A percentile compares a stretch with the other conserved stretches of the same genome.
Conservation (phyloP, 2,113 vertebrate species). For the Cygnus buccinator region DNA sequence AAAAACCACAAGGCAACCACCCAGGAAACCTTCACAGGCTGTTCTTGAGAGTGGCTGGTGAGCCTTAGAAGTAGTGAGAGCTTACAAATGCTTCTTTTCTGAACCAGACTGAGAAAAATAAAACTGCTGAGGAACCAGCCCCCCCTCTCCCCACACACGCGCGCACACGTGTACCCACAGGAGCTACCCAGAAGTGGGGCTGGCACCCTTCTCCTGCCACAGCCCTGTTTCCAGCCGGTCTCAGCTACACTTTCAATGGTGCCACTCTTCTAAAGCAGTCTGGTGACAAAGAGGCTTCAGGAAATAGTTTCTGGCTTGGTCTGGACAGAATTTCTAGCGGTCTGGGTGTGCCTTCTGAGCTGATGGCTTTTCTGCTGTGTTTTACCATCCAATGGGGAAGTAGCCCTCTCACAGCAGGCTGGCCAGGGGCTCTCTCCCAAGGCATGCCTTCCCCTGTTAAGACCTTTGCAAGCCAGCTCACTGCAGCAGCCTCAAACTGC, state of each 20-base stretch:
- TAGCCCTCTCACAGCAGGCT: neutral
- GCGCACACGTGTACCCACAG: neutral
- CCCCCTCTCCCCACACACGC: neutral
- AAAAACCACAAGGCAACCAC: conserved; percentile 1
- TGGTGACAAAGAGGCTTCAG: neutral
- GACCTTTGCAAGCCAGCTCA: neutral
- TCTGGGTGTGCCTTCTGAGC: neutral
- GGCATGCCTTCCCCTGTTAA: neutral
- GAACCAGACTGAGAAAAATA: neutral
- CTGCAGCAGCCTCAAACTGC: neutral
- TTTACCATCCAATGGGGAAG: neutral
- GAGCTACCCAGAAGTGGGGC: neutral
- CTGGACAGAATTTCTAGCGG: neutral
- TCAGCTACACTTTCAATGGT: neutral
- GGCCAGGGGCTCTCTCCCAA: neutral
- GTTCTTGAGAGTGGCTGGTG: neutral
- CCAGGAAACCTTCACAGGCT: neutral
- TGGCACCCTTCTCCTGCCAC: neutral
- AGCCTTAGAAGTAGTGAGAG: neutral
- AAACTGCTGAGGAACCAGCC: neutral
- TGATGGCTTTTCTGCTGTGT: neutral
- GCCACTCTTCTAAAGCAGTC: neutral
- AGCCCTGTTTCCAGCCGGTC: accelerated
- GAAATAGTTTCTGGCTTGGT: conserved; percentile 3
- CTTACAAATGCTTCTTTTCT: neutral